Base-by-base conservation (phyloP, 2,113 vertebrate species). In the Pholis gunnellus region DNA sequence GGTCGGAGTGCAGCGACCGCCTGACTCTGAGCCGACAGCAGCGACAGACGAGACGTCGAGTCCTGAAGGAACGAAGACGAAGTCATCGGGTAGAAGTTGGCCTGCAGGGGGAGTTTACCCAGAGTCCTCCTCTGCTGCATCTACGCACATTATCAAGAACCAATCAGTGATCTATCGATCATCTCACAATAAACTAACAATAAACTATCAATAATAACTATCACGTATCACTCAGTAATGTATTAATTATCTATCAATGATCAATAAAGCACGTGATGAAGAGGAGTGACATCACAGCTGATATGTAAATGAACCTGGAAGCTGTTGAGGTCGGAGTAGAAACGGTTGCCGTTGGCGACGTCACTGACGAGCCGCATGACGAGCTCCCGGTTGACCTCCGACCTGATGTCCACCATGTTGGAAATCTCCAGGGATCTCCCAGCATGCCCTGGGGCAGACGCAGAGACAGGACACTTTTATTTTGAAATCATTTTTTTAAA, bases 61-160 rank as follows among this genome's bases (percentile, higher is more conserved):
- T 98, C 97, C 91, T 99, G 97, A 42, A 99, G 88, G 73, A 98
- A 98, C 0, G 93, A 87, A 90, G 97, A 96, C 4, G 97, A 96
- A 36, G 90, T 95, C 97, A 98, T 97, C 0, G 98, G 98, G 86
- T 97, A 99, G 27, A 99, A 95, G 92, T 98, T 98, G 2, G 97
- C 98, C 93, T 99, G 98, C 87, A 98, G 89, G 57, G 98, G 98
- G 75, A 99, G 93, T 92, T 98, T 99, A 46, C 64, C 88, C 92
- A 97, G 92, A 0, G 95, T 96, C 81, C 93, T 78, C 78, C 98
- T 94, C 64, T 97, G 96, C 78, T 98, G 98, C 92, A 98, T 97
- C 98, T 99, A 75, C 5, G 72, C 56, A 18, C 44, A 52, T 40
- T 8, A 52, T 46, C 40, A 27, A 36, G 8, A 61, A 34, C 8